Evolutionary conservation across 2,888 invertebrate species (phyloP).

Genomic region (Stomorhina lunata): DNA sequence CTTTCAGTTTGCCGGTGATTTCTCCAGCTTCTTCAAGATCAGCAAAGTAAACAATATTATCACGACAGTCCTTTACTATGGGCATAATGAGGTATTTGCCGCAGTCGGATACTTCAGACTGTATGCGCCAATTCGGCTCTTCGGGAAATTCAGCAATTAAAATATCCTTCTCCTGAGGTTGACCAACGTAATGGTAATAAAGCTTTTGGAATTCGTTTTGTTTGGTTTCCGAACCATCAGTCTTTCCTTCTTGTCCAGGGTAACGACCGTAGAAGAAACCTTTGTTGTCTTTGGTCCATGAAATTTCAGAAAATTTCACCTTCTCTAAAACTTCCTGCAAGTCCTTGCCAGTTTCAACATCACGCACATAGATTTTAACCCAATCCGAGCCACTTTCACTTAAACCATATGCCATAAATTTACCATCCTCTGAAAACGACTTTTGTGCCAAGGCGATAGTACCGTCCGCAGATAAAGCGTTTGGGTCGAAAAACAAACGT

Average conservation of each 20-base stretch:
- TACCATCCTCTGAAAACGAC: conserved; percentile 93
- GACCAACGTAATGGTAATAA: conserved; percentile 94
- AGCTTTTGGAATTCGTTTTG: conserved; percentile 94
- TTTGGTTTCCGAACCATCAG: conserved; percentile 95
- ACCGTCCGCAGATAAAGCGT: conserved; percentile 93
- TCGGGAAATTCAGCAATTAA: conserved; percentile 94
- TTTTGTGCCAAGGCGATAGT: conserved; percentile 89
- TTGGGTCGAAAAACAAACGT: conserved; percentile 96
- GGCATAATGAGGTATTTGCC: conserved; percentile 92
- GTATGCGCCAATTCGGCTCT: conserved; percentile 94
- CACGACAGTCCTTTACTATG: conserved; percentile 93
- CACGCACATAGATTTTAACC: conserved; percentile 92
- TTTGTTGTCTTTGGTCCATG: conserved; percentile 97
- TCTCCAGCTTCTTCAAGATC: conserved; percentile 85
- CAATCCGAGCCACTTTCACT: conserved; percentile 98
- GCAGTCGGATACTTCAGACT: conserved; percentile 93
- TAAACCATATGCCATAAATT: conserved; percentile 93
- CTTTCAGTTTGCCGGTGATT: conserved; percentile 84
- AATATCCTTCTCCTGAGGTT: conserved; percentile 91
- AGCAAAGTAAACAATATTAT: conserved; percentile 93
- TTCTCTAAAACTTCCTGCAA: conserved; percentile 93
- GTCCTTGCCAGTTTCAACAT: conserved; percentile 88
- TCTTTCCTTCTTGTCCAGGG: conserved; percentile 89
- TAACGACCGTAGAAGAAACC: conserved; percentile 97
- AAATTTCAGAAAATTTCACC: conserved; percentile 94